phyloP scores from a whole-genome alignment of 2,797 vertebrate species.

The Myripristis murdjan region DNA sequence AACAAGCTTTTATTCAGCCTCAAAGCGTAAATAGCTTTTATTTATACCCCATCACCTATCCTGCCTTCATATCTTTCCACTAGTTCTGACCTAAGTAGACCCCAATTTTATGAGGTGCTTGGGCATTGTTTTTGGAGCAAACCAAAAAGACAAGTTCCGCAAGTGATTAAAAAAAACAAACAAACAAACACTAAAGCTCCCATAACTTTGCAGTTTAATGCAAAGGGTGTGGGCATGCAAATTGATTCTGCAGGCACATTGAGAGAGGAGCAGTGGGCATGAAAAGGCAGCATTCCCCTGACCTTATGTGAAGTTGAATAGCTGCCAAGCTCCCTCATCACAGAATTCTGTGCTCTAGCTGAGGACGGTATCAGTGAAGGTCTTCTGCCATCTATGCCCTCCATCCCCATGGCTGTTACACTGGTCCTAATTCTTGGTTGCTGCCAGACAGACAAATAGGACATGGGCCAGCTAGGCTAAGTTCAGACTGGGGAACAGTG shows the following conservation, averaged over 20 bases:
- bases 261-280: neutral
- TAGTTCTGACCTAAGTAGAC: conserved; percentile 1
- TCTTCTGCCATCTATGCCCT: neutral
- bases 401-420: neutral
- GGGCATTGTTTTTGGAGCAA: neutral
- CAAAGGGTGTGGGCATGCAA: neutral
- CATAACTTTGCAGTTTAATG: neutral
- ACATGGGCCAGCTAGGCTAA: neutral
- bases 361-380: neutral
- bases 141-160: neutral
- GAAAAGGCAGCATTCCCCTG: neutral
- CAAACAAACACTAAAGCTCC: neutral
- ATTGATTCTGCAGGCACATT: neutral
- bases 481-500: conserved; percentile 14
- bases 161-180: neutral
- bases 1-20: neutral
- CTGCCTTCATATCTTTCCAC: neutral
- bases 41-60: neutral
- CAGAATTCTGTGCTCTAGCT: neutral
- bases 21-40: conserved; percentile 8
- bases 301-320: conserved; percentile 1
- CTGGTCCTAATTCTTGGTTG: neutral
- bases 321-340: neutral
- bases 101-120: neutral
- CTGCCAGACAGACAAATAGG: neutral